Evolutionary conservation across 2,797 vertebrate species (phyloP).

Genomic region (Coendou prehensilis): DNA sequence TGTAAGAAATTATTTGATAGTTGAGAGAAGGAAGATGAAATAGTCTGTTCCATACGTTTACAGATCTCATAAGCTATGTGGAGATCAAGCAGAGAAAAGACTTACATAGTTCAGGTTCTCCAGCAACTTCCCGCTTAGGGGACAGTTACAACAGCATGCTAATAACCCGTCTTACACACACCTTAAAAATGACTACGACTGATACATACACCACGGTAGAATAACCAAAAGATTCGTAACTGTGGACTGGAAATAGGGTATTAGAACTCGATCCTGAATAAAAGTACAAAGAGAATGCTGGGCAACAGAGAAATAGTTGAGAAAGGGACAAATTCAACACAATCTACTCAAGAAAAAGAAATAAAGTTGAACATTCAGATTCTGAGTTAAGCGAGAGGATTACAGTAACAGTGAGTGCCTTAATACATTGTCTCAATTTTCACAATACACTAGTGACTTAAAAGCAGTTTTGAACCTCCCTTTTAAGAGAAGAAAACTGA

Average conservation of each 20-base stretch:
- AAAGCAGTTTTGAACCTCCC: neutral
- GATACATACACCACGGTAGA: neutral
- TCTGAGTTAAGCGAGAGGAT: neutral
- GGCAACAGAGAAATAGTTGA: neutral
- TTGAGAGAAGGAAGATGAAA: neutral
- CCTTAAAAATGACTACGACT: neutral
- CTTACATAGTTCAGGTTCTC: neutral
- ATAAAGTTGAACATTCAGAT: neutral
- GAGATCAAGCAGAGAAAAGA: neutral
- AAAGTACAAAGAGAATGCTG: constrained; percentile 17
- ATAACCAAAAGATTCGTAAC: neutral
- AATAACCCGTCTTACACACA: neutral
- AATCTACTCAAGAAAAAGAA: neutral
- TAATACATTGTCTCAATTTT: neutral
- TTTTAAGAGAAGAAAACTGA: constrained; percentile 34
- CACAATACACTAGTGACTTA: neutral
- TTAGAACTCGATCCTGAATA: neutral
- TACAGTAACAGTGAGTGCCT: neutral
- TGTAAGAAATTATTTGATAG: neutral
- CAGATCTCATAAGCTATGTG: neutral
- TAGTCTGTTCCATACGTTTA: neutral
- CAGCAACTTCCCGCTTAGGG: neutral
- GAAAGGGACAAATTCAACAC: neutral
- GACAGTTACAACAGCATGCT: neutral
- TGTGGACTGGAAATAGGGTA: too few relatives aligned